Evolutionary conservation across 2,113 vertebrate genomes (phyloP), one percentile per base, ranked within the genome.

Genomic region (Calyptommatus sinebrachiatus): DNA sequence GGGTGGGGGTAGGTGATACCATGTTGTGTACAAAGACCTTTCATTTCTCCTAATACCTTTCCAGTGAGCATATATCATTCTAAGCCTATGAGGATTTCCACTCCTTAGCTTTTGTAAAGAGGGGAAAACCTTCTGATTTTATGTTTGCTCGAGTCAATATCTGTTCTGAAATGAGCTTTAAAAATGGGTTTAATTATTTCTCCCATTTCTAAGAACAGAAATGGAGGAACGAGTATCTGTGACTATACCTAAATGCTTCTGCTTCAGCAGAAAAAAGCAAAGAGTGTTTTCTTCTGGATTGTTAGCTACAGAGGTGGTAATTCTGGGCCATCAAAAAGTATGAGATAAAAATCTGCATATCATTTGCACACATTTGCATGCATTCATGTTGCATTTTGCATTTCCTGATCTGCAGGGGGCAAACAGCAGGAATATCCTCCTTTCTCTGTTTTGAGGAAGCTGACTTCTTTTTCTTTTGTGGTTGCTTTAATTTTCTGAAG

Each of bases 271-370:
- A 85, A 90, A 60, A 75, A 81, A 92, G 84, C 90, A 90, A 88
- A 87, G 84, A 86, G 79, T 87, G 89, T 91, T 90, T 89, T 80
- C 77, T 90, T 91, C 85, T 86, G 80, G 89, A 90, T 91, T 91
- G 88, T 87, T 80, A 0, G 79, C 79, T 86, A 86, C 57, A 88
- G 85, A 90, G 87, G 78, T 87, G 87, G 87, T 85, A 86, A 86
- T 83, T 85, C 0, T 82, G 86, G 89, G 89, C 89, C 90, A 92
- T 88, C 88, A 89, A 91, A 91, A 90, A 85, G 79, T 79, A 90
- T 79, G 82, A 90, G 92, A 92, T 92, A 90, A 46, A 78, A 91
- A 89, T 72, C 90, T 90, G 87, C 89, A 91, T 92, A n/a, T 79
- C 1, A 90, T 92, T 93, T 92, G 76, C 90, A 91, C 89, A 83